Evolutionary conservation across 1,140 invertebrate species (phyloP).

Genomic region (Drosophila willistoni): DNA sequence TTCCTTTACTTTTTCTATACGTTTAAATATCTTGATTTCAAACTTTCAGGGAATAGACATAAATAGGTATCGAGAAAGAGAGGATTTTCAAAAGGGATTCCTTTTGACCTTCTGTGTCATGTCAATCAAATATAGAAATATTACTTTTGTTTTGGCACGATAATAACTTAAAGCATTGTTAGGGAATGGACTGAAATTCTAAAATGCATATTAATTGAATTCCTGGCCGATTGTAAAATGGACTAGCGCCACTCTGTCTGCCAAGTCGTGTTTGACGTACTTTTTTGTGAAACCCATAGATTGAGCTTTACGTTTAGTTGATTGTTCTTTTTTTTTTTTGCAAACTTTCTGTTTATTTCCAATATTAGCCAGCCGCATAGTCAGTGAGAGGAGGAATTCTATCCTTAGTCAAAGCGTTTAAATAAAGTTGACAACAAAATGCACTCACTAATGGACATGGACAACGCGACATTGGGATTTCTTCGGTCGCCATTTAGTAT

Average conservation of each 20-base stretch:
- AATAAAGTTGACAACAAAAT: slow-evolving; percentile 52
- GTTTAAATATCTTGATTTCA: no score
- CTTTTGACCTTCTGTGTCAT: no score
- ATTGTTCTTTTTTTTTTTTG: slow-evolving; percentile 45
- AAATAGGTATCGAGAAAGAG: no score
- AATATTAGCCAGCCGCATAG: slow-evolving; percentile 14
- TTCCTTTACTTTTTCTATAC: no score
- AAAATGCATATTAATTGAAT: no score
- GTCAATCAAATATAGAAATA: no score
- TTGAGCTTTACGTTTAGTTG: slow-evolving; percentile 26
- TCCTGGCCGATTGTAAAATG: not conserved
- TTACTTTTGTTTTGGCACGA: no score
- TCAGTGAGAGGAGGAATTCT: not conserved
- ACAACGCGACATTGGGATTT: not conserved
- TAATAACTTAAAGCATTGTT: no score
- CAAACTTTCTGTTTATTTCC: slow-evolving; percentile 23
- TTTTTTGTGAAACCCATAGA: slow-evolving; percentile 18
- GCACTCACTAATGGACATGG: slow-evolving; percentile 30
- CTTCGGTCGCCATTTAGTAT: slow-evolving; percentile 59
- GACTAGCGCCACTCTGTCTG: slow-evolving; percentile 53
- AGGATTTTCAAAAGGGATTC: no score
- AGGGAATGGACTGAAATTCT: no score
- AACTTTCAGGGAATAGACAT: no score
- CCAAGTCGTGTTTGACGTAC: slow-evolving; percentile 26
- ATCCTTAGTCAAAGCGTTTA: slow-evolving; percentile 35